These are phyloP conservation scores for Dicrostonyx torquatus DNA, from an alignment of 2,797 vertebrate genomes.

Conservation along the genomic window DNA sequence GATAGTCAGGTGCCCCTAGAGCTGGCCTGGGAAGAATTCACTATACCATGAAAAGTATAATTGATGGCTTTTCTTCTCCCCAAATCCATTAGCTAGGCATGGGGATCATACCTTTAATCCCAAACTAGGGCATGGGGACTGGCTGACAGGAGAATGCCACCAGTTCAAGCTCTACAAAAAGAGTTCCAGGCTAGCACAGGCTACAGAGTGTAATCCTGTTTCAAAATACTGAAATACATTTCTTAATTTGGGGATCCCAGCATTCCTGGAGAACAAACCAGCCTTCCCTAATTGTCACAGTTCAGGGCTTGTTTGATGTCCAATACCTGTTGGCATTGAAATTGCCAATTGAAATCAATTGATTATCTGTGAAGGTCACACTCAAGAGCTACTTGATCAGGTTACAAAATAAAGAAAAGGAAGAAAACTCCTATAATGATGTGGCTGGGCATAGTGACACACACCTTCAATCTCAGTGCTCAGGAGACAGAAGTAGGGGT, in stretches of 20 bases:
- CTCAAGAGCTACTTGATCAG: neutral
- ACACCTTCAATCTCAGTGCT: neutral
- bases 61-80: neutral
- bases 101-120: neutral
- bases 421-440: neutral
- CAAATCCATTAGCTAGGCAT: neutral
- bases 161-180: neutral
- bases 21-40: neutral
- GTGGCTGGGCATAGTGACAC: neutral
- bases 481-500: neutral
- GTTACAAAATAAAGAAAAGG: neutral
- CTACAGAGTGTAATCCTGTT: neutral
- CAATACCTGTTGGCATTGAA: neutral
- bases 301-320: neutral
- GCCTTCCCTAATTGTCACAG: conserved; percentile 27
- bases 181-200: neutral
- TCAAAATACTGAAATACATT: conserved; percentile 13
- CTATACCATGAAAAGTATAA: neutral
- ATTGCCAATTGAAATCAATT: too few species aligned
- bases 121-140: neutral
- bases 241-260: neutral
- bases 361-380: neutral
- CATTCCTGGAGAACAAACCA: conserved; percentile 24
- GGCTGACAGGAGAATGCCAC: neutral
- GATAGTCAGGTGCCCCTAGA: neutral